Conservation (phyloP, 2,113 vertebrate species). For the Dipodomys ordii region DNA sequence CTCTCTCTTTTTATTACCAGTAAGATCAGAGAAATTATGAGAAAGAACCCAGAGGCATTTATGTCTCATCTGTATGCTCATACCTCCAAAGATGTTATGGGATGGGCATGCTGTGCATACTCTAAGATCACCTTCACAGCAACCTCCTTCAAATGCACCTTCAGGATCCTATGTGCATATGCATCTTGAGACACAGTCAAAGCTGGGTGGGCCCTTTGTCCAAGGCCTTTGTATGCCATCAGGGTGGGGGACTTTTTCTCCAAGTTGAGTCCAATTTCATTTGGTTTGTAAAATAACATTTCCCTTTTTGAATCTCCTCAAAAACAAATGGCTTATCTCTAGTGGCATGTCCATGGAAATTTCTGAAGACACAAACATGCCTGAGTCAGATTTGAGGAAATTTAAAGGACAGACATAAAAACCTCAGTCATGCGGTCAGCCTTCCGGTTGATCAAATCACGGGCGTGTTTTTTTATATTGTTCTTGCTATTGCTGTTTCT, state of each 20-base stretch:
- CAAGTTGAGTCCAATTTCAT: slow-evolving; percentile 1
- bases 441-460: slow-evolving; percentile 34
- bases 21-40: slow-evolving; percentile 80
- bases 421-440: neutral
- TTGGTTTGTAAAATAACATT: slow-evolving; percentile 40
- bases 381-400: slow-evolving; percentile 2
- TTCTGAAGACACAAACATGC: slow-evolving; percentile 56
- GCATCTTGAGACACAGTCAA: slow-evolving; percentile 55
- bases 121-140: neutral
- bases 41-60: slow-evolving; percentile 76
- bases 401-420: neutral
- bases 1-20: slow-evolving; percentile 84
- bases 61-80: slow-evolving; percentile 71
- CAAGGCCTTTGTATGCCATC: neutral
- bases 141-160: slow-evolving; percentile 1
- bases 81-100: slow-evolving; percentile 72
- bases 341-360: neutral
- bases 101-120: fast-evolving
- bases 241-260: neutral
- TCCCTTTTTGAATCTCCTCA: slow-evolving; percentile 59
- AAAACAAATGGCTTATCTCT: slow-evolving; percentile 35
- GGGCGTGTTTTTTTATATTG: neutral
- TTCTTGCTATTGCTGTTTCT: slow-evolving; percentile 27
- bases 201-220: neutral
- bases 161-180: neutral